These are phyloP conservation scores for Brachycybe producta DNA, from an alignment of 2,888 invertebrate species.

Conservation along the genomic window DNA sequence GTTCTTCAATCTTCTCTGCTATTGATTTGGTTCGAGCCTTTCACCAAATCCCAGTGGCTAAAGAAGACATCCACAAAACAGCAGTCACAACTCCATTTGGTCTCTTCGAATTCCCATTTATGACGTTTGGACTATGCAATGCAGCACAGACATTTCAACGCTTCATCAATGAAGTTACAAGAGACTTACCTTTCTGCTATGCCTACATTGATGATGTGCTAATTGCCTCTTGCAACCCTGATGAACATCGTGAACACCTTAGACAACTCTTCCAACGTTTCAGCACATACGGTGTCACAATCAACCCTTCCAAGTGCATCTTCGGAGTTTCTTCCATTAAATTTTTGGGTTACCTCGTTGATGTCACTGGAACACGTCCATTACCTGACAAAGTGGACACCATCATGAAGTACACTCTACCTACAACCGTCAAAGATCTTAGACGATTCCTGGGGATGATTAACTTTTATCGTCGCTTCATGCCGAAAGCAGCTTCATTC, in stretches of 20 bases:
- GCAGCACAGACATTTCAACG: slow-evolving; percentile 16
- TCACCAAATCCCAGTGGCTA: slow-evolving; percentile 10
- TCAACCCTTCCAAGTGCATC: slow-evolving; percentile 14
- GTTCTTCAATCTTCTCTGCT: not conserved
- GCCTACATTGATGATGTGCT: slow-evolving; percentile 20
- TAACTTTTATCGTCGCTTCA: not conserved
- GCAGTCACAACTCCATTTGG: slow-evolving; percentile 7
- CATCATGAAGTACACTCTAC: not conserved
- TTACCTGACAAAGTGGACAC: not conserved
- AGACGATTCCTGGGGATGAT: not conserved
- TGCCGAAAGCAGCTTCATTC: not conserved
- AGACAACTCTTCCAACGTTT: slow-evolving; percentile 2
- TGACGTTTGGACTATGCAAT: slow-evolving; percentile 22
- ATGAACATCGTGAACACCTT: slow-evolving; percentile 29
- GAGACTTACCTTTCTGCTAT: slow-evolving; percentile 11
- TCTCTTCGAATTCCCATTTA: slow-evolving; percentile 18
- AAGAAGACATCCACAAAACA: slow-evolving; percentile 9
- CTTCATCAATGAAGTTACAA: slow-evolving; percentile 13
- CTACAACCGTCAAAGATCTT: not conserved
- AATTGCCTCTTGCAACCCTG: slow-evolving; percentile 23
- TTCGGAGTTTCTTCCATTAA: slow-evolving; percentile 1
- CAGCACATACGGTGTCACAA: slow-evolving; percentile 5
- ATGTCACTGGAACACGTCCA: not conserved
- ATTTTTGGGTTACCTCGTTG: slow-evolving; percentile 1
- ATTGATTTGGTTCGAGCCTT: slow-evolving; percentile 2